phyloP scores from a whole-genome alignment of 2,888 invertebrate species.

The Metellina segmentata region DNA sequence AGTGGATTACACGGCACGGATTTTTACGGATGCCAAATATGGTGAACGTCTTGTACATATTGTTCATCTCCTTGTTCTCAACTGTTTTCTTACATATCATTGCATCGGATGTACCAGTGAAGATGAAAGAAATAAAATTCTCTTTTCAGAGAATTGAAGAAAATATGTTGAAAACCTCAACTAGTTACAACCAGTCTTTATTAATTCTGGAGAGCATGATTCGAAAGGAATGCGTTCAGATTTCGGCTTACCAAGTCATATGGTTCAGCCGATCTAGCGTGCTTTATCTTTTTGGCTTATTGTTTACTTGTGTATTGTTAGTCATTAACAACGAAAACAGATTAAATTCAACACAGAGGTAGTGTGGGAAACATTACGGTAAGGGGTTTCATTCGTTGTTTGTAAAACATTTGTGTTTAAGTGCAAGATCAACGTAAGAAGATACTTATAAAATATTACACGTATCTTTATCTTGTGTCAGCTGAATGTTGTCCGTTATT shows the following conservation, averaged over 20 bases:
- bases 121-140: not conserved
- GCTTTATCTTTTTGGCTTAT: not conserved
- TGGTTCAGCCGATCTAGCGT: not conserved
- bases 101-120: not conserved
- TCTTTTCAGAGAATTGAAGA: constrained; percentile 6
- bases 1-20: too few relatives aligned
- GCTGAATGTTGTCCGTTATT: too few relatives aligned
- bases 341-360: too few relatives aligned
- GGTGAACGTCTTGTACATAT: not conserved
- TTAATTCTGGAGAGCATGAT: not conserved
- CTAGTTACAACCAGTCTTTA: not conserved
- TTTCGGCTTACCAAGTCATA: not conserved
- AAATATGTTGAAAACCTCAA: not conserved
- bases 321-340: not conserved
- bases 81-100: not conserved
- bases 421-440: too few relatives aligned
- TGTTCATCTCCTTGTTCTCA: not conserved
- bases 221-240: not conserved
- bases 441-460: too few relatives aligned
- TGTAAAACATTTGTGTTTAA: too few relatives aligned
- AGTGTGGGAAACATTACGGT: too few relatives aligned
- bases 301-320: not conserved
- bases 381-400: too few relatives aligned
- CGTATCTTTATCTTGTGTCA: too few relatives aligned
- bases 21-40: too few relatives aligned